phyloP scores from a whole-genome alignment of 2,113 vertebrate species.

The Promerops cafer region DNA sequence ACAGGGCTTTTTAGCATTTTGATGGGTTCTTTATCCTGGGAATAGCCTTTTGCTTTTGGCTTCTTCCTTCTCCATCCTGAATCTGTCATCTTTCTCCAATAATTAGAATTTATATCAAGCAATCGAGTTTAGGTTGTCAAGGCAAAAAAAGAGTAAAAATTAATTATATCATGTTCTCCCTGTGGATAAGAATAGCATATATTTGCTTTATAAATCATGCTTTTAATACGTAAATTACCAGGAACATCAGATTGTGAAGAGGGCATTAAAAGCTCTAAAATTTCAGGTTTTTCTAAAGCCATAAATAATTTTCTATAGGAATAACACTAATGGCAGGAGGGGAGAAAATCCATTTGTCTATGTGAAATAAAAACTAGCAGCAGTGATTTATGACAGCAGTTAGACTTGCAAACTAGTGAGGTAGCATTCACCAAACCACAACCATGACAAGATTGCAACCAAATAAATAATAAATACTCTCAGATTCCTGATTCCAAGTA shows the following conservation, averaged over 20 bases:
- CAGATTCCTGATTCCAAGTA: neutral
- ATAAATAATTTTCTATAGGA: neutral
- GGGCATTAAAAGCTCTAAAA: neutral
- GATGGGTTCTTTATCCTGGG: conserved; percentile 1
- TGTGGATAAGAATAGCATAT: neutral
- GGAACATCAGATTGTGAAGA: neutral
- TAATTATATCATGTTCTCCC: neutral
- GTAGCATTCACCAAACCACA: neutral
- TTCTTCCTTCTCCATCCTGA: neutral
- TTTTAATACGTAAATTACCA: neutral
- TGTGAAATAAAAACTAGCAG: neutral
- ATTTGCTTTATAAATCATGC: neutral
- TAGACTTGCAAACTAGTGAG: neutral
- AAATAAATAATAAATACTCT: neutral
- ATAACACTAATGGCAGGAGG: neutral
- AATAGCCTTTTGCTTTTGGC: conserved; percentile 12
- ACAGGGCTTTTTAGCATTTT: conserved; percentile 23
- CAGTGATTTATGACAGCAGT: neutral
- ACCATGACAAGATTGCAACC: neutral
- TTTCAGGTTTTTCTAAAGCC: neutral
- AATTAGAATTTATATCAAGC: conserved; percentile 19
- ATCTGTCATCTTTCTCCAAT: conserved; percentile 3
- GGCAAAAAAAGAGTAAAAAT: neutral
- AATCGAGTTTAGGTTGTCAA: neutral
- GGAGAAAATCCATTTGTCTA: neutral